A percentile compares a stretch with the other conserved stretches of the same genome.
Evolutionary conservation across 2,888 invertebrate genomes (phyloP).

Genomic region (Cataglyphis altisquamis): DNA sequence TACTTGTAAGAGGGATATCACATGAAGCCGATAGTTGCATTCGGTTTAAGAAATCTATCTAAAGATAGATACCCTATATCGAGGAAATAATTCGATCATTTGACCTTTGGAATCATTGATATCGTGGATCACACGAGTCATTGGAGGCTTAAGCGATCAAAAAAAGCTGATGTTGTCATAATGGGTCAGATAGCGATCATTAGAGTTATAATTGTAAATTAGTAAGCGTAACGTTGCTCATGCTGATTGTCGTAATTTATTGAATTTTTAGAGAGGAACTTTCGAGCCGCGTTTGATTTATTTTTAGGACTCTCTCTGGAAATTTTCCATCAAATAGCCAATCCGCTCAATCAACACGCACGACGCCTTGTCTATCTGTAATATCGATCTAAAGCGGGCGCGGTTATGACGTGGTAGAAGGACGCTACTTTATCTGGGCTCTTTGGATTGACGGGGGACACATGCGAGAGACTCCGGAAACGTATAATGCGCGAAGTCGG

Average conservation of each 20-base stretch:
- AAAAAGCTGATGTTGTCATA: not conserved
- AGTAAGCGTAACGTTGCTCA: not conserved
- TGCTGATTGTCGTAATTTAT: not conserved
- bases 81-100: not conserved
- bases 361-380: not conserved
- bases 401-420: slow-evolving; percentile 27
- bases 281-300: not conserved
- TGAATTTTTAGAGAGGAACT: not conserved
- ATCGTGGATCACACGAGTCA: not conserved
- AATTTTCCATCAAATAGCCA: not conserved
- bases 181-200: not conserved
- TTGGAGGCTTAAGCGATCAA: not conserved
- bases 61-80: not conserved
- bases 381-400: slow-evolving; percentile 28
- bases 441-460: not conserved
- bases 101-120: not conserved
- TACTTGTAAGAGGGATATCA: not conserved
- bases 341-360: not conserved
- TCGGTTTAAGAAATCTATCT: not conserved
- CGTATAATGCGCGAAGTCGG: not conserved
- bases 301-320: not conserved
- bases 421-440: slow-evolving; percentile 37
- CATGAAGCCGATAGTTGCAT: not conserved
- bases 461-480: not conserved
- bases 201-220: not conserved